These are phyloP conservation scores for Exephanes ischioxanthus DNA, from an alignment of 2,888 invertebrate genomes.

Conservation along the genomic window DNA sequence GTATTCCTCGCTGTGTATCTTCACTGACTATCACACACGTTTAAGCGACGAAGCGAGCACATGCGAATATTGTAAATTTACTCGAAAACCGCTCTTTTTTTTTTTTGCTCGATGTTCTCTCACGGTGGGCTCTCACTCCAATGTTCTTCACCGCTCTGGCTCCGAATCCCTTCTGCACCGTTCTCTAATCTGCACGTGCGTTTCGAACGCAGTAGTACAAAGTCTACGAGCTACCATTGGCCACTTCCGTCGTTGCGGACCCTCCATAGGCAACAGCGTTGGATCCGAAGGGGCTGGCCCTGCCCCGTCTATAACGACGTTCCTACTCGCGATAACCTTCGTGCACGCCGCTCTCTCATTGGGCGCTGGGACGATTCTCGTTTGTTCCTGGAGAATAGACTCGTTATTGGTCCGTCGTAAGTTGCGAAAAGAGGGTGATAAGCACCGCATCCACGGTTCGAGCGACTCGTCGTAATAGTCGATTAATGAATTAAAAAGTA, in stretches of 20 bases:
- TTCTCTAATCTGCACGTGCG: conserved; percentile 76
- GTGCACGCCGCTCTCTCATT: neutral
- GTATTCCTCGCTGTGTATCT: neutral
- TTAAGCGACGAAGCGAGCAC: neutral
- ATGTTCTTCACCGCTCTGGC: conserved; percentile 27
- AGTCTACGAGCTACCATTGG: conserved; percentile 68
- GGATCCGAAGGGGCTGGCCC: conserved; percentile 4
- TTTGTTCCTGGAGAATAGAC: neutral
- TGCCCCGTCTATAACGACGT: neutral
- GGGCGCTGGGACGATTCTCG: neutral
- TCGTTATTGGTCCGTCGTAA: conserved; percentile 2
- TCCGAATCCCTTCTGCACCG: conserved; percentile 27
- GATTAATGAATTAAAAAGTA: conserved; percentile 4
- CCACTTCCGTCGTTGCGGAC: conserved; percentile 17
- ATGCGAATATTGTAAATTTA: neutral
- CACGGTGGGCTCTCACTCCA: conserved; percentile 41
- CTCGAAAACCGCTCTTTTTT: conserved; percentile 13
- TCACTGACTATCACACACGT: neutral
- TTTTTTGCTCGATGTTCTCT: conserved; percentile 28
- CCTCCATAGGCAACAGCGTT: neutral
- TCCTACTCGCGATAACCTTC: neutral
- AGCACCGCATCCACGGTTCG: neutral
- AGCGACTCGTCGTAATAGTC: neutral
- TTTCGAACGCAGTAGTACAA: conserved; percentile 77
- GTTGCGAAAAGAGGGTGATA: neutral